Conservation (phyloP, 2,888 invertebrate species). For the Synanthedon vespiformis region DNA sequence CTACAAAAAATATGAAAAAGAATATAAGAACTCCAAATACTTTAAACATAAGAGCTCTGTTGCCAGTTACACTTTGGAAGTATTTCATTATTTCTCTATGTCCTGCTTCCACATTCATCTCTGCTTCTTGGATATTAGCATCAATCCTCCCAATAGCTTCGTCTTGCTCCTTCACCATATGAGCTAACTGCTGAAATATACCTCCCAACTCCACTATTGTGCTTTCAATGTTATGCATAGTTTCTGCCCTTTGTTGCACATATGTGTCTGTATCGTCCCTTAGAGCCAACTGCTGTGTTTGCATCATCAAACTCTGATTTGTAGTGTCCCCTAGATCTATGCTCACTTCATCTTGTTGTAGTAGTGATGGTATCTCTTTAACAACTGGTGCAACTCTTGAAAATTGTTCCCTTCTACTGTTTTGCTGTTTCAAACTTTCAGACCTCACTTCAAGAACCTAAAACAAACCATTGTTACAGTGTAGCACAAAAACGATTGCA, state of each 20-base stretch:
- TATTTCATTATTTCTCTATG: constrained; percentile 97
- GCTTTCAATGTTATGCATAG: constrained; percentile 99
- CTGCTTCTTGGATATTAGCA: constrained; percentile 94
- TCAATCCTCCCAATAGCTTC: constrained; percentile 99
- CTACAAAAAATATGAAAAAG: constrained; percentile 98
- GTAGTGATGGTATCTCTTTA: constrained; percentile 51
- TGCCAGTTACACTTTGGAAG: constrained; percentile 96
- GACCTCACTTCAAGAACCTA: constrained; percentile 95
- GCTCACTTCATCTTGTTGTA: constrained; percentile 80
- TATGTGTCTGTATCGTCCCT: constrained; percentile 92
- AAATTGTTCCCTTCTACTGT: constrained; percentile 91
- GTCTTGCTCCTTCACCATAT: constrained; percentile 98
- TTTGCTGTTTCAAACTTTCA: constrained; percentile 97
- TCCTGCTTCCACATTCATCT: constrained; percentile 97
- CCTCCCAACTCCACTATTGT: constrained; percentile 99
- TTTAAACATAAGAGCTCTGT: constrained; percentile 99
- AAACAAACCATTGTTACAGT: constrained; percentile 6
- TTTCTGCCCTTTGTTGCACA: constrained; percentile 92
- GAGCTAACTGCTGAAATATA: constrained; percentile 95
- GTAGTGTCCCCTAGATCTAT: constrained; percentile 83
- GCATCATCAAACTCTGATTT: constrained; percentile 34
- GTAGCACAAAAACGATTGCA: background rate
- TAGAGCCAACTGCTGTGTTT: constrained; percentile 77
- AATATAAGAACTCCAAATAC: constrained; percentile 98
- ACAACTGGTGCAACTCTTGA: constrained; percentile 57